Base-by-base conservation (phyloP, 2,113 vertebrate species). In the Maylandia zebra region DNA sequence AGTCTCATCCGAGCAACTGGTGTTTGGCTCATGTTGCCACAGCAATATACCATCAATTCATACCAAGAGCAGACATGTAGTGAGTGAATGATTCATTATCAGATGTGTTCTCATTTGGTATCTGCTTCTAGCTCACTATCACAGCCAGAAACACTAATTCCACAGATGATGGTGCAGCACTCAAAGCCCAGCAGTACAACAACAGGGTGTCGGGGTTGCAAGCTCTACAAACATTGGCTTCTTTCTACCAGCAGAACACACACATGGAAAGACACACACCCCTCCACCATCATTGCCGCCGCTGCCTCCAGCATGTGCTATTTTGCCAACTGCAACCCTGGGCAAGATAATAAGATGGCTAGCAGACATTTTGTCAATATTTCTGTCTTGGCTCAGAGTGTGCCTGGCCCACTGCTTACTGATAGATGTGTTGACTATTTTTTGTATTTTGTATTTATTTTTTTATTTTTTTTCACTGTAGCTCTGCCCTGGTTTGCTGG, bases 291-390 rank as follows among this genome's bases (percentile, higher is more conserved):
- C 74, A 11, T n/a, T 45, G 17, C 84, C 27, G 41, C 79, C 6
- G 78, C 86, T 92, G 87, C 87, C 92, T 92, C 90, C 90, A 91
- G 89, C 92, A 88, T 91, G 83, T 89, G 90, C 92, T 93, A 90
- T 92, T 94, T 94, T 92, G 92, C 91, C 92, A 92, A 92, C 78
- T 92, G 81, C 92, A 94, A 89, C 91, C 88, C 88, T 76, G 86
- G 89, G 91, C 93, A 88, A 90, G 91, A 91, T 95, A 94, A 93
- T 93, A 94, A 94, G 93, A 94, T 83, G 88, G 91, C 93, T 48
- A 88, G 92, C 92, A 91, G 95, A 95, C 93, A 94, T 90, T 92
- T 94, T 91, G 93, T 94, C 95, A 93, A 95, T 95, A 97, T 96
- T 96, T 96, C 95, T 93, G 91, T 93, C 94, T 96, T 96, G 94